Evolutionary conservation across 2,113 vertebrate species (phyloP).

Genomic region (Phaethon lepturus): DNA sequence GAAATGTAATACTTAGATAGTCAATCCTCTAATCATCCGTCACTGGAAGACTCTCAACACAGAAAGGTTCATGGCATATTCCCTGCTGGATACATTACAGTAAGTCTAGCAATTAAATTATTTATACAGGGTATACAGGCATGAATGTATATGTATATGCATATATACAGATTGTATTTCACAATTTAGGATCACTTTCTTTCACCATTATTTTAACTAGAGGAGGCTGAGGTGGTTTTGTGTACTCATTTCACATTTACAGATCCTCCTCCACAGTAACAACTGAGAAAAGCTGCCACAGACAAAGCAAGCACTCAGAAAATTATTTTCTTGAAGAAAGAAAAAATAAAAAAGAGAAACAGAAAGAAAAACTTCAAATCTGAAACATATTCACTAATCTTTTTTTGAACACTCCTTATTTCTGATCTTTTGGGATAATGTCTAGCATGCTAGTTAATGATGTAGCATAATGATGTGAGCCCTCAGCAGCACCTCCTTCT

Average conservation of each 20-base stretch:
- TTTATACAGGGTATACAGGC: neutral
- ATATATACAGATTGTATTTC: neutral
- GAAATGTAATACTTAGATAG: neutral
- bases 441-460: neutral
- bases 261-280: constrained; percentile 24
- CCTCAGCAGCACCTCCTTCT: no score
- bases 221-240: neutral
- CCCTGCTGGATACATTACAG: neutral
- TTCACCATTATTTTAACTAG: neutral
- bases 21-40: neutral
- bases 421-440: neutral
- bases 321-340: neutral
- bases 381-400: neutral
- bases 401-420: neutral
- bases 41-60: neutral
- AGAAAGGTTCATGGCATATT: neutral
- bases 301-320: neutral
- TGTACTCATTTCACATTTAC: neutral
- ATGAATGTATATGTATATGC: neutral
- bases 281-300: constrained; percentile 13
- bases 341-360: neutral
- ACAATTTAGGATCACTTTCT: neutral
- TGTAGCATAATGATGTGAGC: neutral
- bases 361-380: neutral
- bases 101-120: neutral